Base-by-base conservation (phyloP, 92 coral and sea anemone species). In the Bergia puertoricense region DNA sequence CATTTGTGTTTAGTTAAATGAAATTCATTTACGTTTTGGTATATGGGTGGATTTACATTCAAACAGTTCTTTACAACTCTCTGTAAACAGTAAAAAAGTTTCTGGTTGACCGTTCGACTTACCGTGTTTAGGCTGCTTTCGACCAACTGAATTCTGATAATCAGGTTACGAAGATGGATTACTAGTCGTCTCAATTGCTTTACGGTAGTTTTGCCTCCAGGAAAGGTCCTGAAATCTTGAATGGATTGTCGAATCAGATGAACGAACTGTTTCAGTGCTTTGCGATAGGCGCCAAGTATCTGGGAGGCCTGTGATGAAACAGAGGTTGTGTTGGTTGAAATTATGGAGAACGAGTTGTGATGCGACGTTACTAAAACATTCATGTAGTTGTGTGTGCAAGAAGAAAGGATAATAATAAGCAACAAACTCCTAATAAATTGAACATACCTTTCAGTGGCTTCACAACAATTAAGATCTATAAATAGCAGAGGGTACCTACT, bases 61-160 rank as follows among this genome's bases (percentile, higher is more conserved):
- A 39, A 74, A 74, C 46, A 30, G 30, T 36, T 74, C 16, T 5
- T 15, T 10, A 51, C 77, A 38, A 74, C 9, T 37, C 45, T 39
- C 20, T 6, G 8, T 9, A n/a, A 68, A 30, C 4, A 41, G 45
- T 40, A 40, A 40, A 74, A 74, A 39, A 40, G 23, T 76, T 38
- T 76, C 51, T 79, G n/a, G 43, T 23, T 50, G 16, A 54, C 74
- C 62, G 48, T 39, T 42, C 22, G 4, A 45, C 87, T 36, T 71
- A 84, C 87, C 68, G 79, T 18, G 44, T 71, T 48, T 15, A 84
- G 78, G 16, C 30, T 84, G 45, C 79, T 37, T 18, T 84, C 87
- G 46, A 46, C 68, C 13, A 71, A 48, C 77, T 43, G 23, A 69
- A 84, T 50, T 42, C 45, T 38, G n/a, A 5, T 42, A 16, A 84